phyloP scores from a whole-genome alignment of 2,888 invertebrate genomes.

The Petrophora chlorosata region DNA sequence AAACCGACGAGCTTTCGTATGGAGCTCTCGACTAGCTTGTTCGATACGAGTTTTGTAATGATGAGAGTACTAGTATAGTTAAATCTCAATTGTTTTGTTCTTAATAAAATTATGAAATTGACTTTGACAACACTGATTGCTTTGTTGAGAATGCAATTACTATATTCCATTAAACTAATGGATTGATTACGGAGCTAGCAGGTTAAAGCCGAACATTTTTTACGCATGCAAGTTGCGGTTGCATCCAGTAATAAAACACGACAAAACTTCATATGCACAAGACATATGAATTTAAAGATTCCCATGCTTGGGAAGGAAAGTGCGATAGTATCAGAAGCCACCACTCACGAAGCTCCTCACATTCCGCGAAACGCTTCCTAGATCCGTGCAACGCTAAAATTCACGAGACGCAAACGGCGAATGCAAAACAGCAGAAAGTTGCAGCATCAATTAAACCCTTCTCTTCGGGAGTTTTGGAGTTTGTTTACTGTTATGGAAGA shows the following conservation, averaged over 20 bases:
- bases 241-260: too few species aligned
- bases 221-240: too few species aligned
- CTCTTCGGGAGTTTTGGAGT: neutral
- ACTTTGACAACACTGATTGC: too few species aligned
- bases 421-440: conserved; percentile 28
- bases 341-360: conserved; percentile 57
- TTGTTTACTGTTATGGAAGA: neutral
- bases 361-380: conserved; percentile 51
- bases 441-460: conserved; percentile 8
- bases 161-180: too few species aligned
- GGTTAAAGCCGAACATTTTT: too few species aligned
- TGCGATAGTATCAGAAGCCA: conserved; percentile 56
- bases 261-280: too few species aligned
- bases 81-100: neutral
- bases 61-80: neutral
- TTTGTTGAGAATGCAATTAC: too few species aligned
- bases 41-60: conserved; percentile 20
- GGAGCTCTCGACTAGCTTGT: conserved; percentile 41
- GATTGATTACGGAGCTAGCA: too few species aligned
- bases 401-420: conserved; percentile 38
- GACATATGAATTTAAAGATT: conserved; percentile 47
- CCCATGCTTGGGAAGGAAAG: conserved; percentile 48
- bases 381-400: conserved; percentile 36
- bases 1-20: conserved; percentile 44
- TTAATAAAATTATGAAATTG: too few species aligned